These are phyloP conservation scores for Buathra laborator DNA, from an alignment of 2,888 invertebrate genomes.

Conservation along the genomic window DNA sequence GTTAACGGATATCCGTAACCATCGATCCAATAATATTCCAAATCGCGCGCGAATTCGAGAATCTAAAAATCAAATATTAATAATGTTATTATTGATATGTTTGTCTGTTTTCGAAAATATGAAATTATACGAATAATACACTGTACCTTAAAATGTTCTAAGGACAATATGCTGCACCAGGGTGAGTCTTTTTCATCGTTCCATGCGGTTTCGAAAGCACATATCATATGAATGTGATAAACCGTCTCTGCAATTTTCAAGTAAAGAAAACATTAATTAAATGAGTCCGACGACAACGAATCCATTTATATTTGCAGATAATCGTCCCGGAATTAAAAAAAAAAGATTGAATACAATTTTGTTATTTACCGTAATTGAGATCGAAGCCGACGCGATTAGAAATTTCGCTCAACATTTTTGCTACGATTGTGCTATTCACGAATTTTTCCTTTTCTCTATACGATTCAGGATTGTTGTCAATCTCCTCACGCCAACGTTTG, in stretches of 20 bases:
- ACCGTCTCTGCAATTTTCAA: constrained; percentile 86
- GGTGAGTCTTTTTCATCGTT: constrained; percentile 88
- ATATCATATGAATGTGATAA: constrained; percentile 90
- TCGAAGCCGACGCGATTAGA: constrained; percentile 88
- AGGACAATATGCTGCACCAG: constrained; percentile 92
- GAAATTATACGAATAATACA: constrained; percentile 75
- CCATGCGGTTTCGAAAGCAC: constrained; percentile 95
- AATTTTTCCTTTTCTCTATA: constrained; percentile 87
- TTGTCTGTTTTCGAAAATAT: background rate
- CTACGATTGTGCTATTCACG: constrained; percentile 87
- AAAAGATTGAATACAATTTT: constrained; percentile 19
- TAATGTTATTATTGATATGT: background rate
- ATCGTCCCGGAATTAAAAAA: constrained; percentile 7
- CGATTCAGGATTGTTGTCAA: constrained; percentile 89
- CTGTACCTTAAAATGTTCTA: constrained; percentile 87
- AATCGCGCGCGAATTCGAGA: constrained; percentile 91
- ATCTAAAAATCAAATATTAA: constrained; percentile 85
- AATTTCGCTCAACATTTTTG: constrained; percentile 87
- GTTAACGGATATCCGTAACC: constrained; percentile 92
- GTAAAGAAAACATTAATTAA: background rate
- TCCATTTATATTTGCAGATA: background rate
- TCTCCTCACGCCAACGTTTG: constrained; percentile 89
- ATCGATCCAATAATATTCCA: constrained; percentile 93
- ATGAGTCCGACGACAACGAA: constrained; percentile 42
- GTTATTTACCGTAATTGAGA: constrained; percentile 81